Conservation (phyloP, 2,888 invertebrate species). For the Acanthosoma haemorrhoidale region DNA sequence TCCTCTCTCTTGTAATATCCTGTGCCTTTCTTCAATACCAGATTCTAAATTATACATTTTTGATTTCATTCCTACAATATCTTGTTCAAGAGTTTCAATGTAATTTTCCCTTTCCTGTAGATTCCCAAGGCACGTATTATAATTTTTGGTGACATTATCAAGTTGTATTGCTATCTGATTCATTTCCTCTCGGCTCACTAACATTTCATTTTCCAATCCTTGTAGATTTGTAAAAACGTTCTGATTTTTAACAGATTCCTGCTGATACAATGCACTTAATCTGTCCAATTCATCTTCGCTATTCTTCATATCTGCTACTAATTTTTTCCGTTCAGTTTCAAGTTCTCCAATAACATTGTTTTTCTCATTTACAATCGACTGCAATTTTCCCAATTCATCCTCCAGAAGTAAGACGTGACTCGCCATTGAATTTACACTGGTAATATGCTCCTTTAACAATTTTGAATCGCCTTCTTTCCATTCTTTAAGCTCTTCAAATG, state of each 20-base stretch:
- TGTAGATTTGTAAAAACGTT: slow-evolving; percentile 45
- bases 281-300: slow-evolving; percentile 35
- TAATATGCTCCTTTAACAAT: slow-evolving; percentile 39
- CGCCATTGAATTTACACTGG: slow-evolving; percentile 23
- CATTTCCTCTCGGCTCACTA: slow-evolving; percentile 47
- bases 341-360: slow-evolving; percentile 26
- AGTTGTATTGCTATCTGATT: slow-evolving; percentile 41
- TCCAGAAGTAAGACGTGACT: slow-evolving; percentile 15
- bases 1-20: slow-evolving; percentile 57
- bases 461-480: slow-evolving; percentile 41
- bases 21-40: slow-evolving; percentile 56
- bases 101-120: slow-evolving; percentile 68
- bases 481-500: slow-evolving; percentile 45
- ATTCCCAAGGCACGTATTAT: slow-evolving; percentile 50
- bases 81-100: slow-evolving; percentile 65
- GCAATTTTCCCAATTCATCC: slow-evolving; percentile 20
- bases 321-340: slow-evolving; percentile 34
- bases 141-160: slow-evolving; percentile 28
- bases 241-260: slow-evolving; percentile 41
- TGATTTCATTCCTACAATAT: slow-evolving; percentile 44
- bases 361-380: slow-evolving; percentile 31
- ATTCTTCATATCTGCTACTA: slow-evolving; percentile 34
- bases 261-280: slow-evolving; percentile 36
- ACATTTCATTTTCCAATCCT: slow-evolving; percentile 43
- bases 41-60: slow-evolving; percentile 48